Percentiles rank a stretch among this genome's conserved stretches.
Evolutionary conservation across 2,113 vertebrate species (phyloP).

Genomic region (Triplophysa dalaica): DNA sequence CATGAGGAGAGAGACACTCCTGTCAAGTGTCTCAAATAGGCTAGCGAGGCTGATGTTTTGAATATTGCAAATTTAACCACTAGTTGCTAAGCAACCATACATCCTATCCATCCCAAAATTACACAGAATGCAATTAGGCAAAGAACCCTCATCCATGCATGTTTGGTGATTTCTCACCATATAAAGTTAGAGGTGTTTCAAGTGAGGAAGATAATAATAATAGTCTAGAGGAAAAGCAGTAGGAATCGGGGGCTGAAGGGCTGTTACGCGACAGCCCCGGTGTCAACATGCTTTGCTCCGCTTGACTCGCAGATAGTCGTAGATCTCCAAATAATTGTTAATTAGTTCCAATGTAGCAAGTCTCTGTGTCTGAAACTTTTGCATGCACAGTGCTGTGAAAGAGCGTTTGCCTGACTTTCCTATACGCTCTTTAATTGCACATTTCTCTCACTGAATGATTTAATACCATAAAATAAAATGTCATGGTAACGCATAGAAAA

Average conservation of each 20-base stretch:
- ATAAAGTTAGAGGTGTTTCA: neutral
- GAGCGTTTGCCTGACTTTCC: too few species aligned
- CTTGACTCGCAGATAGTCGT: too few species aligned
- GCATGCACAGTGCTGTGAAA: too few species aligned
- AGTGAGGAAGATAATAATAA: neutral
- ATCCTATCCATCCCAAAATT: slow-evolving; percentile 27
- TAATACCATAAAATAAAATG: too few species aligned
- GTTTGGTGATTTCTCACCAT: slow-evolving; percentile 13
- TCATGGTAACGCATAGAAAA: too few species aligned
- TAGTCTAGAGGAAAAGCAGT: neutral
- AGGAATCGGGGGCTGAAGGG: neutral
- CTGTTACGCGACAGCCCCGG: too few species aligned
- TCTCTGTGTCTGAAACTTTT: too few species aligned
- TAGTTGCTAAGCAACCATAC: slow-evolving; percentile 37
- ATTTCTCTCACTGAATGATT: too few species aligned
- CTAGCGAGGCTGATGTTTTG: slow-evolving; percentile 1
- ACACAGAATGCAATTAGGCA: slow-evolving; percentile 13
- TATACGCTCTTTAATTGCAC: too few species aligned
- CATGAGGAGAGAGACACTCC: neutral
- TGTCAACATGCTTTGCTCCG: too few species aligned
- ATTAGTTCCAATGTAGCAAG: too few species aligned
- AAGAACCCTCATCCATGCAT: neutral
- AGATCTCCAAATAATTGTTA: too few species aligned
- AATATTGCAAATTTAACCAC: slow-evolving; percentile 6
- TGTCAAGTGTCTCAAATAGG: slow-evolving; percentile 5